These are phyloP conservation scores for Synchiropus splendidus DNA, from an alignment of 2,113 vertebrate genomes.

Conservation along the genomic window DNA sequence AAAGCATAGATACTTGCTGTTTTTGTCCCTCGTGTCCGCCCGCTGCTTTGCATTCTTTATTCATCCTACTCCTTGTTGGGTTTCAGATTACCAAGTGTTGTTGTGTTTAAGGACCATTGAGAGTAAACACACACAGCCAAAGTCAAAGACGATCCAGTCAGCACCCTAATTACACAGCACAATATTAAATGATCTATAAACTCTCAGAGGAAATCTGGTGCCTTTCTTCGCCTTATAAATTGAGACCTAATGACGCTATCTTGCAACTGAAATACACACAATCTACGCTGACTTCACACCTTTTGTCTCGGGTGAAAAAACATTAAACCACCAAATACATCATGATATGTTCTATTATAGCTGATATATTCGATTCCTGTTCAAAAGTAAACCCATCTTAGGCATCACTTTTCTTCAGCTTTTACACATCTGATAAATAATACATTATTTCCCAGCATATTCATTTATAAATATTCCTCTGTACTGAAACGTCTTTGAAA, in stretches of 20 bases:
- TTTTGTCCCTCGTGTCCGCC: slow-evolving; percentile 7
- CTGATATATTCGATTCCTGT: too few relatives aligned
- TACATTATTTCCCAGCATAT: slow-evolving; percentile 38
- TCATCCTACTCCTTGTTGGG: slow-evolving; percentile 10
- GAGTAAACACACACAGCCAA: slow-evolving; percentile 15
- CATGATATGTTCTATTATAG: too few relatives aligned
- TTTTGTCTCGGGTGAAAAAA: too few relatives aligned
- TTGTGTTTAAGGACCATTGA: slow-evolving; percentile 8
- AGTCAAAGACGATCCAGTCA: background rate
- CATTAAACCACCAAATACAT: too few relatives aligned
- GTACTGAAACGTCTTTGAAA: slow-evolving; percentile 29
- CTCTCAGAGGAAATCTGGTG: too few relatives aligned
- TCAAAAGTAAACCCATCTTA: too few relatives aligned
- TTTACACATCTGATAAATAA: slow-evolving; percentile 39
- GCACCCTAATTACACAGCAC: slow-evolving; percentile 19
- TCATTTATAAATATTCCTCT: slow-evolving; percentile 37
- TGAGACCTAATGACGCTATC: too few relatives aligned
- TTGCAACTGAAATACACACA: too few relatives aligned
- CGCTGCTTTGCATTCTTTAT: slow-evolving; percentile 30
- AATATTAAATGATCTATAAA: slow-evolving; percentile 9
- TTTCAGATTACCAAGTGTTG: slow-evolving; percentile 5
- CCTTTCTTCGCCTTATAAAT: too few relatives aligned
- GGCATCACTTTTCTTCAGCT: background rate
- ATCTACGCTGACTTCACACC: too few relatives aligned
- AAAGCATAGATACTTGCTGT: slow-evolving; percentile 25